Evolutionary conservation across 1,140 invertebrate genomes (phyloP).

Genomic region (Papilio machaon): DNA sequence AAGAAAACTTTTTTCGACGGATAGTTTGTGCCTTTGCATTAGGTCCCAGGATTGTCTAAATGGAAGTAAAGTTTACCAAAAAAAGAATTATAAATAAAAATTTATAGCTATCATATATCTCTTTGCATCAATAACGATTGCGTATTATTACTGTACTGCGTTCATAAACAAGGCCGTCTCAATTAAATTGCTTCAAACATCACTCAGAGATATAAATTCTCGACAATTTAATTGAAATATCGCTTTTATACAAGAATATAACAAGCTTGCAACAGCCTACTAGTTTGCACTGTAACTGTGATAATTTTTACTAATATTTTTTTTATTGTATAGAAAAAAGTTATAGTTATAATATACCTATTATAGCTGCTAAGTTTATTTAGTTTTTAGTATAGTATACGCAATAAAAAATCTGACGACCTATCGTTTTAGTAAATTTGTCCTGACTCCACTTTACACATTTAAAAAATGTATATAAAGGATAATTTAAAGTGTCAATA

Average conservation of each 20-base stretch:
- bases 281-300: neutral
- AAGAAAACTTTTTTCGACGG: no score
- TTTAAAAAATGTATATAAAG: no score
- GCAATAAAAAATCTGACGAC: no score
- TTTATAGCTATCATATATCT: neutral
- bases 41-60: neutral
- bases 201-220: conserved; percentile 7
- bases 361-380: neutral
- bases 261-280: neutral
- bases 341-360: no score
- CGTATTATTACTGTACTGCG: neutral
- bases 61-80: no score
- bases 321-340: no score
- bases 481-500: neutral
- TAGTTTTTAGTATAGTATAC: no score
- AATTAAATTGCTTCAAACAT: conserved; percentile 18
- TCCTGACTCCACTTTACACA: no score
- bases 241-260: neutral
- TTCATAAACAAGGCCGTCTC: conserved; percentile 19
- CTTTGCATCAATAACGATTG: conserved; percentile 2
- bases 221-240: neutral
- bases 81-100: neutral
- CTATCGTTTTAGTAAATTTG: no score
- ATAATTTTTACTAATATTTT: neutral
- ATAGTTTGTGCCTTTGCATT: neutral